These are phyloP conservation scores for Fabriciana adippe DNA, from an alignment of 2,888 invertebrate genomes.

Conservation along the genomic window DNA sequence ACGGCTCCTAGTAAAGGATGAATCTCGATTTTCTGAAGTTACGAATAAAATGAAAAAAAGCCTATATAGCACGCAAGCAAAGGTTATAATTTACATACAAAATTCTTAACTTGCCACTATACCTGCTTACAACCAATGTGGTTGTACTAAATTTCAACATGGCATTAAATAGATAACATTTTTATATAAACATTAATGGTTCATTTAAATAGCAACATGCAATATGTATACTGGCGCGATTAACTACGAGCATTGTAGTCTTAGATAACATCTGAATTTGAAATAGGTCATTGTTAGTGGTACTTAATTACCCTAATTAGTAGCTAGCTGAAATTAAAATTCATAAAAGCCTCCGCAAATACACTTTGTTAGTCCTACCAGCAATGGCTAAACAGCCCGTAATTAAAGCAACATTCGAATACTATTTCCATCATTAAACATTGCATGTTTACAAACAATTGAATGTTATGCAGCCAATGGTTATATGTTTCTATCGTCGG, in stretches of 20 bases:
- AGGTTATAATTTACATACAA: too few species aligned
- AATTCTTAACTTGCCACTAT: too few species aligned
- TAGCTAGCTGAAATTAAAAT: slow-evolving; percentile 31
- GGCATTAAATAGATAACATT: background rate
- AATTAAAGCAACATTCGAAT: slow-evolving; percentile 76
- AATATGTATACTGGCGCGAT: slow-evolving; percentile 7
- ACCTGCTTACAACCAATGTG: too few species aligned
- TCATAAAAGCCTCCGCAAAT: slow-evolving; percentile 42
- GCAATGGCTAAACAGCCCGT: slow-evolving; percentile 66
- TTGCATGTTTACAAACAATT: slow-evolving; percentile 72
- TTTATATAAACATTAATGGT: slow-evolving; percentile 13
- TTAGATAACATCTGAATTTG: slow-evolving; percentile 32
- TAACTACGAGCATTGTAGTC: slow-evolving; percentile 6
- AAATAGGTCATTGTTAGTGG: slow-evolving; percentile 31
- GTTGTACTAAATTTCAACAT: background rate
- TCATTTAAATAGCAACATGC: slow-evolving; percentile 17
- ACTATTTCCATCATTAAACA: slow-evolving; percentile 66
- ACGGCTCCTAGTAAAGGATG: too few species aligned
- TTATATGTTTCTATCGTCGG: slow-evolving; percentile 15
- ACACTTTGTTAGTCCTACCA: slow-evolving; percentile 65
- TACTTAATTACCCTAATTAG: slow-evolving; percentile 35
- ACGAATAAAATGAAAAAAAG: too few species aligned
- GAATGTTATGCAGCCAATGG: slow-evolving; percentile 50
- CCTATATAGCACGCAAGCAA: too few species aligned
- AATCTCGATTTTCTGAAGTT: too few species aligned